A percentile compares a stretch with the other conserved stretches of the same genome.
Evolutionary conservation across 2,888 invertebrate genomes (phyloP).

Genomic region (Anagyrus pseudococci): DNA sequence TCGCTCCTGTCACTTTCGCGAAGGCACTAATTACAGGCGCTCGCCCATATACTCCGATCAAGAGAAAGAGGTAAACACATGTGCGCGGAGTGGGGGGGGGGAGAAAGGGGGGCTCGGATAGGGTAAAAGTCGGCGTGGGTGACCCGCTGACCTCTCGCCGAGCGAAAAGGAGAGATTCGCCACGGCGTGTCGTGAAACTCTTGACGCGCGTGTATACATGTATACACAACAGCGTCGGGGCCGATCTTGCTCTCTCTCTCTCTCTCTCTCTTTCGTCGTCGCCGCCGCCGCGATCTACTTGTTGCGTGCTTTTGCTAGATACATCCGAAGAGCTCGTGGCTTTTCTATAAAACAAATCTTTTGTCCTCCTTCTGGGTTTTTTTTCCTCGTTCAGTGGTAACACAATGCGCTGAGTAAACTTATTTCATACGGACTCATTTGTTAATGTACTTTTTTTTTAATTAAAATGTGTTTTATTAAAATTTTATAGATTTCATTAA

Average conservation of each 20-base stretch:
- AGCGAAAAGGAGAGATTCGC: constrained; percentile 42
- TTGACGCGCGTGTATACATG: constrained; percentile 28
- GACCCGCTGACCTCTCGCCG: constrained; percentile 46
- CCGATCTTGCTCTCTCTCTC: constrained; percentile 39
- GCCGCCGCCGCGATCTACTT: constrained; percentile 24
- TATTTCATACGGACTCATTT: no score
- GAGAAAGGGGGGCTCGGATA: no score
- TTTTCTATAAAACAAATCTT: no score
- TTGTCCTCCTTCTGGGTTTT: no score
- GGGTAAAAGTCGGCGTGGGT: constrained; percentile 50
- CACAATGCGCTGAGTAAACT: no score
- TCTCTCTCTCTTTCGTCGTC: constrained; percentile 22
- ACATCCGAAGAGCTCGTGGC: no score
- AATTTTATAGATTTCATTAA: no score
- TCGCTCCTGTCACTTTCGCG: constrained; percentile 14
- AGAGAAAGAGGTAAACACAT: constrained; percentile 19
- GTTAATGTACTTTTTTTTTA: no score
- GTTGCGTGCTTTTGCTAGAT: no score
- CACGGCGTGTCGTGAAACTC: constrained; percentile 45
- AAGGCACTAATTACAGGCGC: constrained; percentile 8
- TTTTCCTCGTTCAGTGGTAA: no score
- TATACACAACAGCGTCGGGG: neutral
- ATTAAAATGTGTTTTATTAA: no score
- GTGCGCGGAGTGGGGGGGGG: no score
- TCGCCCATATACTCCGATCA: neutral